These are phyloP conservation scores for Drosophila kohkoa DNA, from an alignment of 1,140 invertebrate genomes.

Conservation along the genomic window DNA sequence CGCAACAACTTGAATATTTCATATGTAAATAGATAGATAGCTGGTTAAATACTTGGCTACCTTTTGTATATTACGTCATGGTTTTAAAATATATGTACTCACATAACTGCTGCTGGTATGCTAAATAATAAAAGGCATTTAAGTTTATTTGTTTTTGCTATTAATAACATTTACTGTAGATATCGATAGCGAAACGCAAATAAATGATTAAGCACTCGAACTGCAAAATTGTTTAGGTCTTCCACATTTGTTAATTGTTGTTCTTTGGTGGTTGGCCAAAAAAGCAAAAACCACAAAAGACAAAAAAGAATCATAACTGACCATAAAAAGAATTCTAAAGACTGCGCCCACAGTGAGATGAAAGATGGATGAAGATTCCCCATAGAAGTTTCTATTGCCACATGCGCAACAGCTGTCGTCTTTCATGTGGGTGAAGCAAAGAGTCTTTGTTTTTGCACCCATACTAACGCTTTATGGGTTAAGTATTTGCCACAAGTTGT, in stretches of 20 bases:
- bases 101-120: conserved; percentile 2
- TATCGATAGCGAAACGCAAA: conserved; percentile 39
- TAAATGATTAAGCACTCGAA: conserved; percentile 48
- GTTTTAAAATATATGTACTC: conserved; percentile 5
- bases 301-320: conserved; percentile 26
- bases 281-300: conserved; percentile 24
- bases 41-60: neutral
- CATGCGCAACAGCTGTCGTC: conserved; percentile 54
- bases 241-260: neutral
- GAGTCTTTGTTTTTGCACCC: conserved; percentile 9
- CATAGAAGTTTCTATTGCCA: conserved; percentile 50
- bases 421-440: conserved; percentile 36
- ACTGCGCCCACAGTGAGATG: conserved; percentile 30
- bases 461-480: conserved; percentile 54
- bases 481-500: conserved; percentile 30
- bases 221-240: conserved; percentile 10
- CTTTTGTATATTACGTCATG: conserved; percentile 35
- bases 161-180: conserved; percentile 40
- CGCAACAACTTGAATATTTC: conserved; percentile 38
- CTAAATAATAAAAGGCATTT: conserved; percentile 31
- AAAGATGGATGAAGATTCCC: conserved; percentile 7
- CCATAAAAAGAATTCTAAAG: conserved; percentile 48
- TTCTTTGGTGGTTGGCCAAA: conserved; percentile 9
- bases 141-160: conserved; percentile 48
- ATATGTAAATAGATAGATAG: conserved; percentile 28